Evolutionary conservation across 2,113 vertebrate species (phyloP).

Genomic region (Eclectus roratus): DNA sequence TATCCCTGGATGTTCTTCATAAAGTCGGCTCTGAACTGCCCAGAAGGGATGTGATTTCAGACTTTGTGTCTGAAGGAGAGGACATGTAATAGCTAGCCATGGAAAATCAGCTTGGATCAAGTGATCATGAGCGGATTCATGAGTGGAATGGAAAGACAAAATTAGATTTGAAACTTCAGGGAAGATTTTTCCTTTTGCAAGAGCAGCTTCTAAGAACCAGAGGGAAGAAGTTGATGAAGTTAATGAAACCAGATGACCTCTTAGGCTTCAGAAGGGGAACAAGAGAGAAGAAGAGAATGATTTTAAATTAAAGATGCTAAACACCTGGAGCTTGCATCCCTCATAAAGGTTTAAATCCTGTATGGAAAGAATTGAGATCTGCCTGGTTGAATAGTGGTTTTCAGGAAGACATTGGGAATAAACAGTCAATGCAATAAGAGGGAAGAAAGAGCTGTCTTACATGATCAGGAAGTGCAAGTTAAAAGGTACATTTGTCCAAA

Average conservation of each 20-base stretch:
- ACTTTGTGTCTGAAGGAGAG: slow-evolving; percentile 23
- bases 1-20: neutral
- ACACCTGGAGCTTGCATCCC: neutral
- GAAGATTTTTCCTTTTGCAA: neutral
- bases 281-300: neutral
- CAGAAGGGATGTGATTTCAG: slow-evolving; percentile 20
- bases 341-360: neutral
- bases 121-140: slow-evolving; percentile 22
- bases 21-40: neutral
- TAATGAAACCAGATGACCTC: neutral
- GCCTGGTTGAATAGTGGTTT: neutral
- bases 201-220: neutral
- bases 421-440: neutral
- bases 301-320: neutral
- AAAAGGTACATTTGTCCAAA: slow-evolving; percentile 4
- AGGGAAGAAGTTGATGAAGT: neutral
- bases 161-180: neutral
- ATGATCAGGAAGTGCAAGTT: neutral
- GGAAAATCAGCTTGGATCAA: slow-evolving; percentile 49
- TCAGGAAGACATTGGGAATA: neutral
- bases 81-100: slow-evolving; percentile 48
- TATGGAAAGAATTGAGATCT: neutral
- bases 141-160: neutral
- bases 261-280: neutral
- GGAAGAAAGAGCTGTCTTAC: neutral